A percentile compares a stretch with the other conserved stretches of the same genome.
These are phyloP conservation scores for Apotomis turbidana DNA, from an alignment of 2,888 invertebrate genomes.

Conservation along the genomic window DNA sequence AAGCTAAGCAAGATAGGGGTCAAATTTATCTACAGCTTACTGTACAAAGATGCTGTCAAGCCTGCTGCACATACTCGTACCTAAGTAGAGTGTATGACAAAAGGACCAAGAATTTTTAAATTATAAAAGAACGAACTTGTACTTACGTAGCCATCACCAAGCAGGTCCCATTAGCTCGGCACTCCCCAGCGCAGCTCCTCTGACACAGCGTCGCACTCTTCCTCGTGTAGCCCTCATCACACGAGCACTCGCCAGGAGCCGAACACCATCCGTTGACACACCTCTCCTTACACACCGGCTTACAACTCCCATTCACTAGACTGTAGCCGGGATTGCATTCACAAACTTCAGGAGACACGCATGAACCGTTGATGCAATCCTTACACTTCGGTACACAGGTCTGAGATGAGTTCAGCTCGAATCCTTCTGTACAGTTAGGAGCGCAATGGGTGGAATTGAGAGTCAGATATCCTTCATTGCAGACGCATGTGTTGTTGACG, in stretches of 20 bases:
- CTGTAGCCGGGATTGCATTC: constrained; percentile 28
- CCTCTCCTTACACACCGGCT: constrained; percentile 52
- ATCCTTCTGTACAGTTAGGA: constrained; percentile 55
- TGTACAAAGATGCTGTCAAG: too few relatives aligned
- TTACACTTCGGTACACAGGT: constrained; percentile 49
- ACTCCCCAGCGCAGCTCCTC: constrained; percentile 2
- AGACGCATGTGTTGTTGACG: constrained; percentile 64
- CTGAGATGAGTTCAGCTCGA: constrained; percentile 50
- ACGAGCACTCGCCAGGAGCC: constrained; percentile 49
- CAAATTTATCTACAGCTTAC: too few relatives aligned
- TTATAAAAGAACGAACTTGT: neutral
- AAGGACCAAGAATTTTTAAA: too few relatives aligned
- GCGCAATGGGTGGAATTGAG: constrained; percentile 65
- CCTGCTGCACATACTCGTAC: too few relatives aligned
- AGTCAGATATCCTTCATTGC: constrained; percentile 54
- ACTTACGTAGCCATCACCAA: constrained; percentile 15
- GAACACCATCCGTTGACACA: constrained; percentile 57
- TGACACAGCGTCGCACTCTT: constrained; percentile 41
- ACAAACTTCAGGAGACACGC: constrained; percentile 28
- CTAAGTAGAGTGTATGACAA: too few relatives aligned
- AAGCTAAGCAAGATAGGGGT: too few relatives aligned
- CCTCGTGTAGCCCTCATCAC: constrained; percentile 49
- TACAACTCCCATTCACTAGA: constrained; percentile 47
- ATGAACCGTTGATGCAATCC: constrained; percentile 21
- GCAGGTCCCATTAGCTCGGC: constrained; percentile 21